These are phyloP conservation scores for Xenotilapia flavipinnis DNA, from an alignment of 2,113 vertebrate species.

Conservation along the genomic window DNA sequence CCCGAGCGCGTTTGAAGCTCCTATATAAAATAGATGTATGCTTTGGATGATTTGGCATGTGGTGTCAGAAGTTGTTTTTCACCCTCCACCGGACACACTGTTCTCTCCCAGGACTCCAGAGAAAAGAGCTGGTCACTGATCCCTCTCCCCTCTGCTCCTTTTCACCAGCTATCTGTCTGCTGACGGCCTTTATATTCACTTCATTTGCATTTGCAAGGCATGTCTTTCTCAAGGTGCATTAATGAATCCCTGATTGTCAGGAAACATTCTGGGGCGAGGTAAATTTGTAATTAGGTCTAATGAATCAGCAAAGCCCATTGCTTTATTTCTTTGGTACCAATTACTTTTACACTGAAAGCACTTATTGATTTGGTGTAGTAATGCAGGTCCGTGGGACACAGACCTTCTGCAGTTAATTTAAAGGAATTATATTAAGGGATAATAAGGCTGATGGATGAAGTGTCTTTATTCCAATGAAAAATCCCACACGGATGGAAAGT, in stretches of 20 bases:
- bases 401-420: neutral
- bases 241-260: constrained; percentile 23
- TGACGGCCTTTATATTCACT: constrained; percentile 14
- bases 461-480: neutral
- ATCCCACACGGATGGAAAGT: neutral
- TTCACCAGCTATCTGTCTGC: constrained; percentile 33
- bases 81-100: constrained; percentile 57
- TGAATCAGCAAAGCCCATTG: neutral
- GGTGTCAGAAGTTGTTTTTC: constrained; percentile 67
- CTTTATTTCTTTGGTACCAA: constrained; percentile 11
- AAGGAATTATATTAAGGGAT: neutral
- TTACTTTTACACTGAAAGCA: constrained; percentile 35
- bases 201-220: constrained; percentile 56
- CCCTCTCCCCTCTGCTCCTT: constrained; percentile 23
- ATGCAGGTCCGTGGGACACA: neutral
- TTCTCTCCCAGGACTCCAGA: constrained; percentile 47
- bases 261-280: neutral
- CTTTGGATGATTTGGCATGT: constrained; percentile 33
- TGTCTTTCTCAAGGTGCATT: constrained; percentile 27
- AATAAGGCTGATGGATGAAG: constrained; percentile 3
- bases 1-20: neutral
- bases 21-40: constrained; percentile 26
- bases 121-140: constrained; percentile 50
- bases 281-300: constrained; percentile 18
- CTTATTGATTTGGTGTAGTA: constrained; percentile 26